Evolutionary conservation across 1,140 invertebrate genomes (phyloP), one percentile per base, ranked within the genome.

Genomic region (Copidosoma floridanum): DNA sequence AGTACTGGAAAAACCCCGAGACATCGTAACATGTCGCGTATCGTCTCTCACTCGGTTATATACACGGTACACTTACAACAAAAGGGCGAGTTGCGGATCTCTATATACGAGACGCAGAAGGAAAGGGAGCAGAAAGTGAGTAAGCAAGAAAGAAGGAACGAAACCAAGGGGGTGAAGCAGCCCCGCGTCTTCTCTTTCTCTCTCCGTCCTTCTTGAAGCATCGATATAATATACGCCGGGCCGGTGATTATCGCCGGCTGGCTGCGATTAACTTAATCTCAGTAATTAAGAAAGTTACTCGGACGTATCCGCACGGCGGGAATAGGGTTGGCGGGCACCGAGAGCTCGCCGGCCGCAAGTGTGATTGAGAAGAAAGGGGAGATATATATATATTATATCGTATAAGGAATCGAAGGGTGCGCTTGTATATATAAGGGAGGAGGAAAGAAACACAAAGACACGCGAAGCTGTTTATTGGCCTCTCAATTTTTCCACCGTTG

Each of bases 231-330:
- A n/a, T n/a, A 43, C 58, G 61, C 52, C 57, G 69, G 65, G 65
- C 63, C 66, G 67, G 65, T 72, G 71, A 75, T 78, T 76, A 77
- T 76, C 73, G 66, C 73, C 64, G 68, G 64, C 67, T 72, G 61
- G 67, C 66, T 74, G 74, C 73, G 73, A 79, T 78, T 76, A 74
- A 77, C 65, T 75, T 77, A 77, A 79, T 79, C 72, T 76, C 68
- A 66, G 77, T 77, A 77, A 78, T 79, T 78, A 79, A 79, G 74
- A 72, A 77, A 78, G 71, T 76, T 78, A 74, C 71, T 76, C 63
- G 66, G 67, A 71, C 67, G 67, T 69, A 69, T 70, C 71, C 73
- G 71, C 69, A n/a, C n/a, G n/a, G 71, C 70, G 74, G 71, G 74
- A 77, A 75, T 75, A 71, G 66, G 69, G 64, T 58, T 54, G 48